Evolutionary conservation across 2,113 vertebrate species (phyloP), one percentile per base, ranked within the genome.

Genomic region (Melanotaenia duboulayi): DNA sequence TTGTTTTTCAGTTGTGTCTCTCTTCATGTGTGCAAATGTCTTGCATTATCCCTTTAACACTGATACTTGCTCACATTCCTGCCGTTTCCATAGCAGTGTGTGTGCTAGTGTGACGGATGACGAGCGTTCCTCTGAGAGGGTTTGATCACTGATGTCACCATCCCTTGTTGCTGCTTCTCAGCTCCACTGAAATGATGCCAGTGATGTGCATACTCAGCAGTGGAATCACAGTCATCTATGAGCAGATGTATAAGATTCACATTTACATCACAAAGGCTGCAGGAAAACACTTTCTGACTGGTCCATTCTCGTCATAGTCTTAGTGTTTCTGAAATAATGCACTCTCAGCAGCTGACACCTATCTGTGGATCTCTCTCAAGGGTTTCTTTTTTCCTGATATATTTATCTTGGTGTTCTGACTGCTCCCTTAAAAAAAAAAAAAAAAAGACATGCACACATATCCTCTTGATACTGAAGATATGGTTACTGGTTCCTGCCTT

Each of bases 131-230:
- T 82, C 78, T 46, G 81, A 85, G 85, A 71, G 81, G 63, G 76
- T 83, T 83, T 78, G 70, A 86, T 81, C 74, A 61, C 71, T 91
- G 91, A 91, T 91, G 89, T 92, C 89, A 91, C 78, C 76, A 72
- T 87, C 55, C 63, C 72, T 65, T 13, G 79, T 76, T 68, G 71
- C 80, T 80, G 78, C 65, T 62, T 68, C 78, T 77, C 65, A 63
- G 73, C 81, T 85, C 24, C 11, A 70, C 64, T 78, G 56, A 81
- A 87, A 76, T 54, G 56, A 79, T 73, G 77, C 51, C 60, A n/a
- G 58, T 59, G 59, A 74, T 65, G 49, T 80, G 50, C 77, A 39
- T 35, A 65, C 65, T 77, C 71, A 28, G 28, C n/a, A n/a, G 7
- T 11, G 42, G 44, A 74, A 67, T 70, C 63, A 22, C 24, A 16